Evolutionary conservation across 2,888 invertebrate genomes (phyloP).

Genomic region (Biston betularia): DNA sequence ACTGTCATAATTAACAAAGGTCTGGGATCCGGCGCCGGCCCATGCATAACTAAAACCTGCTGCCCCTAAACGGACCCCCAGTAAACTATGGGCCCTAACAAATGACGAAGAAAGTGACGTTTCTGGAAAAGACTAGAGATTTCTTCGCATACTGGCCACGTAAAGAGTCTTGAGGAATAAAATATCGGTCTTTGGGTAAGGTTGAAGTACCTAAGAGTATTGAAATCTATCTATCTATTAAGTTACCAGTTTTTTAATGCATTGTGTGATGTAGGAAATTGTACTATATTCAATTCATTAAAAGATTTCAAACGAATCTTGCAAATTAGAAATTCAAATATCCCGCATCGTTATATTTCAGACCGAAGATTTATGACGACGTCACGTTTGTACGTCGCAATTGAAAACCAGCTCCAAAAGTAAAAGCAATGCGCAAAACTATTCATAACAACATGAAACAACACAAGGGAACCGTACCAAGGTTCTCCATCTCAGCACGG

Average conservation of each 20-base stretch:
- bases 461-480: too few relatives aligned
- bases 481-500: neutral
- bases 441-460: neutral
- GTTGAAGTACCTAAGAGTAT: slow-evolving; percentile 3
- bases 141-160: slow-evolving; percentile 31
- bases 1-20: slow-evolving; percentile 79
- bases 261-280: too few relatives aligned
- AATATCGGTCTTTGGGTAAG: slow-evolving; percentile 13
- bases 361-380: slow-evolving; percentile 34
- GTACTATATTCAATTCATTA: neutral
- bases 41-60: slow-evolving; percentile 75
- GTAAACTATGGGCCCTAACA: slow-evolving; percentile 61
- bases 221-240: slow-evolving; percentile 7
- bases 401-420: slow-evolving; percentile 7
- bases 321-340: slow-evolving; percentile 46
- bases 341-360: slow-evolving; percentile 27
- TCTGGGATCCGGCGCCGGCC: slow-evolving; percentile 59
- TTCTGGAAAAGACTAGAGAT: slow-evolving; percentile 36
- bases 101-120: slow-evolving; percentile 32
- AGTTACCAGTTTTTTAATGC: slow-evolving; percentile 15
- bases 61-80: slow-evolving; percentile 59
- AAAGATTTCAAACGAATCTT: slow-evolving; percentile 31
- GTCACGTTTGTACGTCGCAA: slow-evolving; percentile 19
- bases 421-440: neutral
- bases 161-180: slow-evolving; percentile 12